phyloP scores from a whole-genome alignment of 2,113 vertebrate species.

The Ovis canadensis region DNA sequence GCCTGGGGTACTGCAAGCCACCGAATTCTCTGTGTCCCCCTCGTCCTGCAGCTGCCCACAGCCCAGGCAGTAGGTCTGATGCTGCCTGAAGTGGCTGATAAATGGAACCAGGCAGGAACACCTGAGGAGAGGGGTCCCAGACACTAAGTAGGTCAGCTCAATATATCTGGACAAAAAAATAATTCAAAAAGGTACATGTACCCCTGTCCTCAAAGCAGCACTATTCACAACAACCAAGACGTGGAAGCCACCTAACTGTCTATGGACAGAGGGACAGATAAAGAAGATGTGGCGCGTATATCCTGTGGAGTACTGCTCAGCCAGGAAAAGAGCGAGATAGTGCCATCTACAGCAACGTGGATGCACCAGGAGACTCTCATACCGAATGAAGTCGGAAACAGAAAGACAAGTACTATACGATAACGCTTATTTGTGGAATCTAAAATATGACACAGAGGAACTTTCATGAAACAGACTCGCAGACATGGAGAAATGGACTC shows the following conservation, averaged over 20 bases:
- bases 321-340: neutral
- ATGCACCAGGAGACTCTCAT: neutral
- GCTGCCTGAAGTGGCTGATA: constrained; percentile 44
- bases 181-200: neutral
- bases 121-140: constrained; percentile 33
- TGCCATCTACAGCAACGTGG: neutral
- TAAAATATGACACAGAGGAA: neutral
- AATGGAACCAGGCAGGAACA: constrained; percentile 54
- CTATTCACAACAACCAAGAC: neutral
- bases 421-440: neutral
- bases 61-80: constrained; percentile 78
- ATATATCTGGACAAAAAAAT: neutral
- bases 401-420: neutral
- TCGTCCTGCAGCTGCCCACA: constrained; percentile 73
- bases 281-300: neutral
- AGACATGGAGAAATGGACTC: neutral
- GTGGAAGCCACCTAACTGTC: neutral
- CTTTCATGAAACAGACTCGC: neutral
- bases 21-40: neutral
- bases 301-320: neutral
- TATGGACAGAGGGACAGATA: neutral
- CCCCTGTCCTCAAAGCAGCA: neutral
- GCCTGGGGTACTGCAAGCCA: constrained; percentile 74
- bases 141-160: neutral
- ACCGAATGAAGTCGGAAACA: neutral